A percentile compares a stretch with the other conserved stretches of the same genome.
Evolutionary conservation across 2,797 vertebrate species (phyloP).

Genomic region (Okamejei kenojei): DNA sequence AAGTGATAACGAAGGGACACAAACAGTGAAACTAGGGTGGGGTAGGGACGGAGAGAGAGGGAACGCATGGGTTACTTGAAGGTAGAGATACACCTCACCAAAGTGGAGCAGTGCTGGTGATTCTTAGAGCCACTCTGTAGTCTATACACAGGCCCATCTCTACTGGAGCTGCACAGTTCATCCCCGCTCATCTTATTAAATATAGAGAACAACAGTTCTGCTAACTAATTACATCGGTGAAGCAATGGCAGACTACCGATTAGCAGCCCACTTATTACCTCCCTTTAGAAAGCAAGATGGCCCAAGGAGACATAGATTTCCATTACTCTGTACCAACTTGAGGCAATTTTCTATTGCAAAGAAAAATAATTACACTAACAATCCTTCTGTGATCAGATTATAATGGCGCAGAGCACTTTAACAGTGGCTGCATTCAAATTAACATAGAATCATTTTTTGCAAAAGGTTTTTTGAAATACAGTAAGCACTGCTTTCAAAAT

Average conservation of each 20-base stretch:
- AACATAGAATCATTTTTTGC: not conserved
- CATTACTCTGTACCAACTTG: not conserved
- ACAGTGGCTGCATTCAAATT: not conserved
- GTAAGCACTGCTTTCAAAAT: not conserved
- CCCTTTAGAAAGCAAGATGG: not conserved
- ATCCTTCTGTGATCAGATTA: not conserved
- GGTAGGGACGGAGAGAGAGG: too few relatives aligned
- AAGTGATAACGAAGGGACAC: too few relatives aligned
- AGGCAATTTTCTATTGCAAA: not conserved
- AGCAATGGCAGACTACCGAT: not conserved
- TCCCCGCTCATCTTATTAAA: not conserved
- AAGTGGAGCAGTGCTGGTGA: too few relatives aligned
- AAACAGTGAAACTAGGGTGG: too few relatives aligned
- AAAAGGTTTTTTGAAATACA: not conserved
- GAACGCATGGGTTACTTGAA: too few relatives aligned
- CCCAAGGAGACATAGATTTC: not conserved
- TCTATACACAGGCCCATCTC: not conserved
- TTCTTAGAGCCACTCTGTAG: not conserved
- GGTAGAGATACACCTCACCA: too few relatives aligned
- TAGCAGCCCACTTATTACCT: not conserved
- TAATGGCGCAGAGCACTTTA: not conserved
- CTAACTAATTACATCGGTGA: slow-evolving; percentile 15
- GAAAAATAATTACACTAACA: not conserved
- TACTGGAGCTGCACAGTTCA: not conserved
- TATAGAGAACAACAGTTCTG: not conserved